Evolutionary conservation across 1,140 invertebrate genomes (phyloP), one percentile per base, ranked within the genome.

Genomic region (Notospermus geniculatus): DNA sequence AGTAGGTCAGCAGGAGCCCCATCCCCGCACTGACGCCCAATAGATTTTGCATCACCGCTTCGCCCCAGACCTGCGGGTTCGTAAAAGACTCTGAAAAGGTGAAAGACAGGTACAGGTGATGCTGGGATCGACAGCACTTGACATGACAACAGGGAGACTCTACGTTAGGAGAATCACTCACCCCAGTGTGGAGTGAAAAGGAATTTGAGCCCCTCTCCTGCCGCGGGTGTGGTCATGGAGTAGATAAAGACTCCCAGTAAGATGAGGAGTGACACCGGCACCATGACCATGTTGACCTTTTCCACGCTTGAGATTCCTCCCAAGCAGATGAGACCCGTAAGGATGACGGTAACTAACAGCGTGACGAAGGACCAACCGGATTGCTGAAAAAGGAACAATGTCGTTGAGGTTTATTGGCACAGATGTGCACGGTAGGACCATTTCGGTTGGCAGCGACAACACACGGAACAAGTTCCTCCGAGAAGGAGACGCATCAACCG

Each of bases 241-340:
- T 74, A 77, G n/a, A 71, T 57, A 55, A 77, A 79, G 0, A 70
- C 75, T 54, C 75, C 74, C 17, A 74, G 23, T 7, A 79, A 56
- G 25, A 79, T 74, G 2, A 69, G 32, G 19, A 79, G 59, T 28
- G 77, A 55, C 4, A 70, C 9, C 2, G 77, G 77, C 2, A 79
- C 74, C 7, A 79, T 57, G 27, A 75, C 57, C 60, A 75, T 59
- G 62, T 72, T 77, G 22, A 76, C 75, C 62, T 73, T 75, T 63
- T 79, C 77, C 45, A 79, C 75, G 2, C 71, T 72, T 54, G 70
- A 75, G 27, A 79, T 75, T 30, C 77, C 77, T 19, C 69, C 69
- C 9, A 65, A 56, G 1, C 77, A 69, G 36, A 70, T 68, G 32
- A 73, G 25, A 1, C 71, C 73, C 22, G 72, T 70, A 19, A 75